phyloP scores from a whole-genome alignment of 2,797 vertebrate genomes.

The Argya squamiceps region DNA sequence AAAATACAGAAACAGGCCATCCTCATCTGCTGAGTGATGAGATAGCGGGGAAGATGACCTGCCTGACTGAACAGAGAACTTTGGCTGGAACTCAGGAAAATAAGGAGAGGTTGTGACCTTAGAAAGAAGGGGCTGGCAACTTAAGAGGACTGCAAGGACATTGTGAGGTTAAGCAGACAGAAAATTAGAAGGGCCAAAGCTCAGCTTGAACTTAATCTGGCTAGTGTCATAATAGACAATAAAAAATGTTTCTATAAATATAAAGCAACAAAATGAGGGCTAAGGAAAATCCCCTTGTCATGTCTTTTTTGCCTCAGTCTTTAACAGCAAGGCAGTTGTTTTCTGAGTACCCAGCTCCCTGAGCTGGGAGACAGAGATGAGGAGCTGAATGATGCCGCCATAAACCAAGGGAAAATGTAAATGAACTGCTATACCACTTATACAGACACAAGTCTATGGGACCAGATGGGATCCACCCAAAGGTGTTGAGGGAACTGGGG shows the following conservation, averaged over 20 bases:
- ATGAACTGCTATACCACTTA: background rate
- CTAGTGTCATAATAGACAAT: background rate
- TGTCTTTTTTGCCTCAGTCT: background rate
- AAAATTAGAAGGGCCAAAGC: background rate
- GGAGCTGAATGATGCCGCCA: background rate
- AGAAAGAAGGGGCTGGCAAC: background rate
- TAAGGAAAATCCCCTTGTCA: background rate
- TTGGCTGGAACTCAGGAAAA: background rate
- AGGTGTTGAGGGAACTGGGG: background rate
- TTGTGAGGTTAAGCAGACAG: background rate
- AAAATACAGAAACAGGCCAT: background rate
- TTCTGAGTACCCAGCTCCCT: background rate
- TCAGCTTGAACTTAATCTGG: background rate
- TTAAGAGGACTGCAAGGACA: background rate
- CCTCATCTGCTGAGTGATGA: background rate
- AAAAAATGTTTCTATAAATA: background rate
- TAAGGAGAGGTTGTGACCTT: background rate
- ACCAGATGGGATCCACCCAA: background rate
- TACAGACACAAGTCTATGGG: background rate
- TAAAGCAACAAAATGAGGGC: background rate
- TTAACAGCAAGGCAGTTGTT: background rate
- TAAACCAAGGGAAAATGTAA: background rate
- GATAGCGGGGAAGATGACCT: fast-evolving
- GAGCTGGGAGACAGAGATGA: background rate
- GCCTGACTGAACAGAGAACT: background rate